Conservation (phyloP, 2,113 vertebrate genomes). For the Sebastes fasciatus region DNA sequence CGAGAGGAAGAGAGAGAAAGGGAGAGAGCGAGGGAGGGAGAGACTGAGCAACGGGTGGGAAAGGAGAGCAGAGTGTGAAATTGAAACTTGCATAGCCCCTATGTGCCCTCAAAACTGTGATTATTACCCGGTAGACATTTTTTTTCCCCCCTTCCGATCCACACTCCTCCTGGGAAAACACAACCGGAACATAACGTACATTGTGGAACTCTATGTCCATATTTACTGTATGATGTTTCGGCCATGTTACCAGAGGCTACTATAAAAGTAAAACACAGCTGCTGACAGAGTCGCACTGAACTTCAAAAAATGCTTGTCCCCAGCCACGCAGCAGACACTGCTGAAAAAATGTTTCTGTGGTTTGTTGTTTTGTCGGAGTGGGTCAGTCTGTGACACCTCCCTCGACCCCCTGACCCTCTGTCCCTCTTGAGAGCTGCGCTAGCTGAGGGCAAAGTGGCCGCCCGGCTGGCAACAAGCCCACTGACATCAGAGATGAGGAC, state of each 20-base stretch:
- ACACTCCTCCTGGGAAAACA: constrained; percentile 43
- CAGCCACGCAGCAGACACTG: constrained; percentile 6
- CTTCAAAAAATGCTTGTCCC: constrained; percentile 20
- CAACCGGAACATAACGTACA: constrained; percentile 36
- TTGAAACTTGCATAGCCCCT: constrained; percentile 77
- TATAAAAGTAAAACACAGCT: constrained; percentile 21
- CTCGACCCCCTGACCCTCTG: constrained; percentile 54
- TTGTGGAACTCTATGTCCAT: constrained; percentile 30
- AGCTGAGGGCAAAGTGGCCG: constrained; percentile 66
- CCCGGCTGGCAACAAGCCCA: constrained; percentile 64
- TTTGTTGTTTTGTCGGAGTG: constrained; percentile 50
- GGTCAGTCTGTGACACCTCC: constrained; percentile 56
- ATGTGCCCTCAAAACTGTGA: constrained; percentile 74
- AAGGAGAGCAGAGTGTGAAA: constrained; percentile 73
- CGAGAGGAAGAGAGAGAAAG: constrained; percentile 48
- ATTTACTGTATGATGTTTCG: constrained; percentile 29
- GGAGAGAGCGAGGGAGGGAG: constrained; percentile 4
- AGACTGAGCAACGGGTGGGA: constrained; percentile 42
- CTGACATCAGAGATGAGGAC: constrained; percentile 74
- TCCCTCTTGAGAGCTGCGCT: constrained; percentile 56
- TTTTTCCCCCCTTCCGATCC: constrained; percentile 14
- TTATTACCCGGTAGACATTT: constrained; percentile 68
- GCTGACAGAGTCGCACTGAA: constrained; percentile 12
- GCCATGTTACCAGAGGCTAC: constrained; percentile 11
- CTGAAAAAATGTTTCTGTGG: constrained; percentile 40